Percentiles rank a stretch among this genome's conserved stretches.
Evolutionary conservation across 2,888 invertebrate species (phyloP).

Genomic region (Heliothis peltigera): DNA sequence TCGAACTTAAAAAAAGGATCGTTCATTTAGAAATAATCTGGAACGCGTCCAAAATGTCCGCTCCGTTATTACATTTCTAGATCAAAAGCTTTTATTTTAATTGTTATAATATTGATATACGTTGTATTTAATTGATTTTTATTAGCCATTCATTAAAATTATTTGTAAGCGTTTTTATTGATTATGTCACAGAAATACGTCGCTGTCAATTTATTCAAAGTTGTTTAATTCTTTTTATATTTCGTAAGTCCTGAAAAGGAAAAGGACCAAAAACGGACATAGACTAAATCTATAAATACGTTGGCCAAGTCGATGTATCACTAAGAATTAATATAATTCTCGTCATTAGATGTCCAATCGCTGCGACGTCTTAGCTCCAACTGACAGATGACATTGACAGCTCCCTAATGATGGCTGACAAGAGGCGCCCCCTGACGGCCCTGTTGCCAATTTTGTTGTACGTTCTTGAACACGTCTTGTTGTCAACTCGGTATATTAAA

Average conservation of each 20-base stretch:
- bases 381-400: conserved; percentile 75
- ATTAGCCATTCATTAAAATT: neutral
- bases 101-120: conserved; percentile 64
- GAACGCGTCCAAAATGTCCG: conserved; percentile 78
- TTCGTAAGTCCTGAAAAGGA: neutral
- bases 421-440: conserved; percentile 69
- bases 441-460: conserved; percentile 62
- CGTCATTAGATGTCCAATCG: conserved; percentile 66
- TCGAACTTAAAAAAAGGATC: conserved; percentile 72
- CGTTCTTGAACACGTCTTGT: conserved; percentile 63
- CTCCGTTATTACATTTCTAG: conserved; percentile 75
- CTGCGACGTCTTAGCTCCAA: conserved; percentile 50
- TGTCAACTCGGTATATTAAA: conserved; percentile 60
- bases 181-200: neutral
- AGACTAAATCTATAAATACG: conserved; percentile 44
- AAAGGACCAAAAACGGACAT: conserved; percentile 20
- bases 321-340: conserved; percentile 64
- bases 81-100: conserved; percentile 76
- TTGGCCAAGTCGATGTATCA: conserved; percentile 55
- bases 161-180: neutral
- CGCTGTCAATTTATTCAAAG: neutral
- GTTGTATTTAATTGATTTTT: conserved; percentile 14
- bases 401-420: conserved; percentile 75
- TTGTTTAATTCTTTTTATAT: neutral
- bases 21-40: conserved; percentile 81